Conservation (phyloP, 2,888 invertebrate genomes). For the Odiellus spinosus region DNA sequence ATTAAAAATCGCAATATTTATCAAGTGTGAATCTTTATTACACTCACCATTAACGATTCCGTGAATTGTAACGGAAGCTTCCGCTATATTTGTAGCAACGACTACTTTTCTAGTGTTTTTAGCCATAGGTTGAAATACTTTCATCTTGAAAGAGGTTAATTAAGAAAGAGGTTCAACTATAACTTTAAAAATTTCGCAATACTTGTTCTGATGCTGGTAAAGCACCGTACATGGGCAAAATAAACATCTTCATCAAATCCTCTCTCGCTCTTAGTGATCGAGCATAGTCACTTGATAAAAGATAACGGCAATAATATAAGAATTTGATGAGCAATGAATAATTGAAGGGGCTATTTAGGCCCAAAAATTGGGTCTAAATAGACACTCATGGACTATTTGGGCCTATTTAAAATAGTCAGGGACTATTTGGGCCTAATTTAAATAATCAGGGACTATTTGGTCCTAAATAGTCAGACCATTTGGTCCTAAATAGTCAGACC, state of each 20-base stretch:
- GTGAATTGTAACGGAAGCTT: slow-evolving; percentile 87
- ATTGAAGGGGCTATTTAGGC: too few species aligned
- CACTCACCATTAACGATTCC: slow-evolving; percentile 70
- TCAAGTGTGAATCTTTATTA: too few species aligned
- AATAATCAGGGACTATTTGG: too few species aligned
- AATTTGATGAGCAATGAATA: background rate
- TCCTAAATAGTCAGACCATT: too few species aligned
- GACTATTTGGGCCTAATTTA: too few species aligned
- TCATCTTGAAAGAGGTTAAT: slow-evolving; percentile 35
- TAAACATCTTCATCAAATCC: slow-evolving; percentile 36
- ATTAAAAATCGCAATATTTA: too few species aligned
- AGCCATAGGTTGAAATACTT: slow-evolving; percentile 54
- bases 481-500: too few species aligned
- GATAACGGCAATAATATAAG: slow-evolving; percentile 1
- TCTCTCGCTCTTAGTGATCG: slow-evolving; percentile 14
- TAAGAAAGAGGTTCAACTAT: background rate
- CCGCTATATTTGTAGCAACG: slow-evolving; percentile 89
- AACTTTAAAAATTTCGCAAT: background rate
- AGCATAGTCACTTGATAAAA: slow-evolving; percentile 26
- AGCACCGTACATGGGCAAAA: slow-evolving; percentile 84
- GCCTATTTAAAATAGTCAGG: too few species aligned
- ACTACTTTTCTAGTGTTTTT: slow-evolving; percentile 69
- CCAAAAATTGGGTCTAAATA: too few species aligned
- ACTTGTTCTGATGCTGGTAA: slow-evolving; percentile 63
- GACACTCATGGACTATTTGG: too few species aligned